Base-by-base conservation (phyloP, 2,113 vertebrate species). In the Synodontis membranacea region DNA sequence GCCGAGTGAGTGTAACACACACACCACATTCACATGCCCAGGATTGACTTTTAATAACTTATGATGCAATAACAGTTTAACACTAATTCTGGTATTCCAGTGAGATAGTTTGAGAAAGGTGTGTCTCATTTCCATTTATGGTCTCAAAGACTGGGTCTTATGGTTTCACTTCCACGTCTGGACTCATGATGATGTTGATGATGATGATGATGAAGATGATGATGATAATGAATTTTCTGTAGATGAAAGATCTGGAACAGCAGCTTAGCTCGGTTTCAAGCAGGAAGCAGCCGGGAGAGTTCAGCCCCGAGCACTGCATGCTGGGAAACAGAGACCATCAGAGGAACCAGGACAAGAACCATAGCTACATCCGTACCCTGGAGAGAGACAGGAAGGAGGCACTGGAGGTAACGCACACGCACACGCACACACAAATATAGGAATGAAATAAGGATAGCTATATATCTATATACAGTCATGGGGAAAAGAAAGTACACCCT, bases 181-280 rank as follows among this genome's bases (percentile, higher is more conserved):
- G 68, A 70, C 34, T 66, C 62, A 10, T 74, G 25, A 46, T 75
- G 78, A n/a, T 39, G 21, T 28, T 42, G 54, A 37, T 58, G 52
- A 54, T 80, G 50, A 12, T 19, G 66, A 54, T 52, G 52, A 44
- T 39, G 68, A 70, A 60, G 78, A 23, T 46, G 28, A 19, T 75
- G 42, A 28, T 74, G 17, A 23, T 86, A 39, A 46, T 44, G 46
- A 52, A 31, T 58, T 58, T 80, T 5, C 9, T 5, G 3, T 75
- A 99, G 98, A 92, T 99, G 23, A 94, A 95, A 56, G 97, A 99
- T 37, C 95, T 99, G 39, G 97, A 99, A 92, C 95, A 91, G 87
- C 97, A 97, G 84, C 21, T 98, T 90, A 92, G 90, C 34, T 95
- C 93, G 31, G 88, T 86, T 2, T 60, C 80, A 66, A 94, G 89